Conservation (phyloP, 2,113 vertebrate genomes). For the Callipepla squamata region DNA sequence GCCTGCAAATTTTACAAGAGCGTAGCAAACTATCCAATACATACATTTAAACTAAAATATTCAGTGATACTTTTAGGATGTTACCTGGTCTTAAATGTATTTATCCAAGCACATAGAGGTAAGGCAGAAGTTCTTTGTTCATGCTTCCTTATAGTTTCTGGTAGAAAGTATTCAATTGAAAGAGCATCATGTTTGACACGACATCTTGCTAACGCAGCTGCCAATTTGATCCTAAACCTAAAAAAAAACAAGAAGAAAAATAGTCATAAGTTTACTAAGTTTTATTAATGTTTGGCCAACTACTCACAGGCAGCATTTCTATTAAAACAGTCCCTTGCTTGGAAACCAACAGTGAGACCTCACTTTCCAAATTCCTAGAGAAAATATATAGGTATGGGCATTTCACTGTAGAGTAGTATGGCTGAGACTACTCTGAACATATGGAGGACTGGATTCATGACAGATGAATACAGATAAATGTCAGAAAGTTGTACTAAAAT, state of each 20-base stretch:
- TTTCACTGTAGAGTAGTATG: not conserved
- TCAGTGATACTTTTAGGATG: not conserved
- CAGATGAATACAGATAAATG: not conserved
- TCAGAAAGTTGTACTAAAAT: not conserved
- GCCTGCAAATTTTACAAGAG: not conserved
- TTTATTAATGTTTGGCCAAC: not conserved
- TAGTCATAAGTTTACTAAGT: not conserved
- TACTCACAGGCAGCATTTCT: not conserved
- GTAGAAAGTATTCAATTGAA: conserved; percentile 84
- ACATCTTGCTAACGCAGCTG: conserved; percentile 87
- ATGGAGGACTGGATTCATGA: not conserved
- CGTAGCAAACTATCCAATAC: not conserved
- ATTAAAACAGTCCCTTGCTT: not conserved
- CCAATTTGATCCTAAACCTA: conserved; percentile 89
- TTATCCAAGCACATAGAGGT: conserved; percentile 88
- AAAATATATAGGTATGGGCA: not conserved
- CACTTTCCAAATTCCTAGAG: not conserved
- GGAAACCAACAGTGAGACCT: not conserved
- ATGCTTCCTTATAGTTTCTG: conserved; percentile 81
- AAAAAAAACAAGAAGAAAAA: not conserved
- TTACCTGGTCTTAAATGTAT: conserved; percentile 86
- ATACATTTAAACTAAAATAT: not conserved
- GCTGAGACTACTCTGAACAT: not conserved
- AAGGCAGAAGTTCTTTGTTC: conserved; percentile 82
- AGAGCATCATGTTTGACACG: conserved; percentile 87